phyloP scores from a whole-genome alignment of 1,140 invertebrate species.

The Nasonia vitripennis region DNA sequence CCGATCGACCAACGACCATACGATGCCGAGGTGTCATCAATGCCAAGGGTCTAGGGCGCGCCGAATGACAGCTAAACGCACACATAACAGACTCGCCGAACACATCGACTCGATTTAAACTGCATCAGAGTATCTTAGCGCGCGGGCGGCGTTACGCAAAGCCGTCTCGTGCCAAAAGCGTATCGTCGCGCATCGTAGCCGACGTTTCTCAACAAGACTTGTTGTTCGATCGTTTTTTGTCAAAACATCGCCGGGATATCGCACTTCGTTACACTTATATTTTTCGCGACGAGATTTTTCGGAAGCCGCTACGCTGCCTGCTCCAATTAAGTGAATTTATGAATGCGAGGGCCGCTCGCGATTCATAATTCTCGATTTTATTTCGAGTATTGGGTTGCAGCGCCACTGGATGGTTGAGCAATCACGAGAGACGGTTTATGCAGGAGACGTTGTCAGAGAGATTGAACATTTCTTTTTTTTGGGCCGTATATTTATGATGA shows the following conservation, averaged over 20 bases:
- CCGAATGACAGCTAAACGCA: background rate
- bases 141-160: background rate
- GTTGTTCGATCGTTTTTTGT: background rate
- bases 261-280: background rate
- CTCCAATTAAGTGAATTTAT: slow-evolving; percentile 1
- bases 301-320: background rate
- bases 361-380: background rate
- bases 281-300: background rate
- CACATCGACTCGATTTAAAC: background rate
- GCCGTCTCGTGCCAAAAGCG: background rate
- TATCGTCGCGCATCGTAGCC: background rate
- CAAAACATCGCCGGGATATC: background rate
- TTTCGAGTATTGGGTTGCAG: background rate
- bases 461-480: too few relatives aligned
- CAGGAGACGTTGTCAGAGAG: too few relatives aligned
- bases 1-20: background rate
- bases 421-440: background rate
- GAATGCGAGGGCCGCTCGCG: background rate
- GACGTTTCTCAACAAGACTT: background rate
- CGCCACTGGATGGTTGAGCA: background rate
- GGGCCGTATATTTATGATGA: too few relatives aligned
- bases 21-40: background rate
- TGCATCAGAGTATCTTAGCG: background rate
- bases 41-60: slow-evolving; percentile 29
- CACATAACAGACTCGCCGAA: background rate